These are phyloP conservation scores for Lasiurus borealis DNA, from an alignment of 2,113 vertebrate species.

Conservation along the genomic window DNA sequence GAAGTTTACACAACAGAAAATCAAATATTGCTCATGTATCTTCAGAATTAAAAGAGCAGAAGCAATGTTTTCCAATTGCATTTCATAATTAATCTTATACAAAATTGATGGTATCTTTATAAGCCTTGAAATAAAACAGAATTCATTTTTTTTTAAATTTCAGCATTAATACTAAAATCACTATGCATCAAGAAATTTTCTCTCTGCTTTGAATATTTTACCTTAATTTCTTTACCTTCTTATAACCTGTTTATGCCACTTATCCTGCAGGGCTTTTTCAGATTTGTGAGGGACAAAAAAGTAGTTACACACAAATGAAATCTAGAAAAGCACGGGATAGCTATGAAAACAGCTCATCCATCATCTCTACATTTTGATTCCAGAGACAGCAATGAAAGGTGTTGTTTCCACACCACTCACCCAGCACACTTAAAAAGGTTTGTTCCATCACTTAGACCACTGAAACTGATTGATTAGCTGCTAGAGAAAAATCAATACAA, in stretches of 20 bases:
- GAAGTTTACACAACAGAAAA: slow-evolving; percentile 7
- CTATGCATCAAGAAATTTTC: not conserved
- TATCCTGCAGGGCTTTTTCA: slow-evolving; percentile 43
- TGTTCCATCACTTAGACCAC: slow-evolving; percentile 66
- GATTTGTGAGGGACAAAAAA: slow-evolving; percentile 59
- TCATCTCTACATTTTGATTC: slow-evolving; percentile 77
- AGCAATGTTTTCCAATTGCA: not conserved
- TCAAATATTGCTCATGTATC: not conserved
- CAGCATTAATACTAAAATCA: slow-evolving; percentile 50
- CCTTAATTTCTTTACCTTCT: slow-evolving; percentile 56
- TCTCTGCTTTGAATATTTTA: slow-evolving; percentile 50
- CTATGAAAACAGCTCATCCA: slow-evolving; percentile 74
- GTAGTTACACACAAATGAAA: slow-evolving; percentile 63
- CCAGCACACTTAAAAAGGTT: slow-evolving; percentile 70
- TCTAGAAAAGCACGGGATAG: slow-evolving; percentile 58
- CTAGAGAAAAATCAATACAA: slow-evolving; percentile 80
- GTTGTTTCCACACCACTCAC: slow-evolving; percentile 73
- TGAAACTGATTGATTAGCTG: slow-evolving; percentile 80
- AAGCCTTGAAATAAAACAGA: slow-evolving; percentile 31
- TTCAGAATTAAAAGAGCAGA: not conserved
- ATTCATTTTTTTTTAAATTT: slow-evolving; percentile 41
- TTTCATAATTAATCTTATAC: slow-evolving; percentile 28
- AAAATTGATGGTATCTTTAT: not conserved
- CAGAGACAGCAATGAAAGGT: slow-evolving; percentile 70
- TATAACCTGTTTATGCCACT: slow-evolving; percentile 35